phyloP scores from a whole-genome alignment of 1,140 invertebrate genomes.

The Trichomalopsis sarcophagae region DNA sequence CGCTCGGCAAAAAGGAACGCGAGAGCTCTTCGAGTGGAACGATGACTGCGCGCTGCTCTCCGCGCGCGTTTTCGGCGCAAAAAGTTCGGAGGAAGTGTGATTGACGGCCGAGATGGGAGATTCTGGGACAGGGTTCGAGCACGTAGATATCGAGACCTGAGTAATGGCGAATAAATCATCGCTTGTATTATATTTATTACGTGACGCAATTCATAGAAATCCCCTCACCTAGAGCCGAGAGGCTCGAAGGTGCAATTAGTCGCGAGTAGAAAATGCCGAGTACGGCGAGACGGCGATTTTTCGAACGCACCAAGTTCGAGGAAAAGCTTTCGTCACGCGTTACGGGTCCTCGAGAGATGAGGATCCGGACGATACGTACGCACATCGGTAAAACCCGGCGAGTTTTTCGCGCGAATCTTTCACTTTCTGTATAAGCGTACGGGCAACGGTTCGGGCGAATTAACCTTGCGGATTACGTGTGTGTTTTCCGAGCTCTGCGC shows the following conservation, averaged over 20 bases:
- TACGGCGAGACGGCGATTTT: background rate
- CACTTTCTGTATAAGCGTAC: background rate
- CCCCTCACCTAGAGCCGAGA: too few relatives aligned
- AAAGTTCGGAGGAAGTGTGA: background rate
- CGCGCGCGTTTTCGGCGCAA: background rate
- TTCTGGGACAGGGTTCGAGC: background rate
- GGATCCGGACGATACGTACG: background rate
- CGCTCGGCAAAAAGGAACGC: background rate
- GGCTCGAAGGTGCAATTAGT: background rate
- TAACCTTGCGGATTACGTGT: background rate
- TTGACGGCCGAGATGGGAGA: background rate
- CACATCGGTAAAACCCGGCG: background rate
- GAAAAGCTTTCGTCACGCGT: too few relatives aligned
- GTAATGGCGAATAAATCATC: background rate
- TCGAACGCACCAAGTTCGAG: too few relatives aligned
- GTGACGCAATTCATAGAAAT: background rate
- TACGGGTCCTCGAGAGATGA: background rate
- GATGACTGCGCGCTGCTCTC: constrained; percentile 17
- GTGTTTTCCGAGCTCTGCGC: background rate
- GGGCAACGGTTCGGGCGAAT: background rate
- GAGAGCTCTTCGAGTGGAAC: background rate
- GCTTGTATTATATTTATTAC: background rate
- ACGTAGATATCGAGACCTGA: background rate
- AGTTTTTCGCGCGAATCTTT: constrained; percentile 17
- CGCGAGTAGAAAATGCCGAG: background rate